These are phyloP conservation scores for Sthenelais limicola DNA, from an alignment of 2,888 invertebrate species.

Conservation along the genomic window DNA sequence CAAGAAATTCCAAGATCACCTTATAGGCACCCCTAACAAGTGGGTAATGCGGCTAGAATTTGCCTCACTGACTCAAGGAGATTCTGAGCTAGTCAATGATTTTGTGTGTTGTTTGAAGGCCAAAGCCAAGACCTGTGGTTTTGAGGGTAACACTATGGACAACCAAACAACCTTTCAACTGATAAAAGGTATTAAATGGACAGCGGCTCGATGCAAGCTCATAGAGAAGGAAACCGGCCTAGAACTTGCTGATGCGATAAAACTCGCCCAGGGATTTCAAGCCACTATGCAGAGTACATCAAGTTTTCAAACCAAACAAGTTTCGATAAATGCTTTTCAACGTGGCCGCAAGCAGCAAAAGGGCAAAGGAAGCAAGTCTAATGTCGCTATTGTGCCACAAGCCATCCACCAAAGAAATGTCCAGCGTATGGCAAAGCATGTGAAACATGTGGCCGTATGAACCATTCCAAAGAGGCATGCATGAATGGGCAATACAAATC, in stretches of 20 bases:
- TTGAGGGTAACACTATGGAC: neutral
- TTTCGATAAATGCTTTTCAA: no score
- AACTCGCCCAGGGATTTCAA: neutral
- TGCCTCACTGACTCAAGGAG: neutral
- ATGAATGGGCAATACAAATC: neutral
- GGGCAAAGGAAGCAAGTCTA: no score
- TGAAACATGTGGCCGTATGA: neutral
- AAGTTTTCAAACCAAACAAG: no score
- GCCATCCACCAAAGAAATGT: slow-evolving; percentile 1
- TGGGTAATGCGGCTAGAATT: slow-evolving; percentile 10
- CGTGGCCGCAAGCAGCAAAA: no score
- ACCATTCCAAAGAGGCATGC: neutral
- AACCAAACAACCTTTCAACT: neutral
- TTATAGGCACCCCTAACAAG: neutral
- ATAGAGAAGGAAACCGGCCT: slow-evolving; percentile 1
- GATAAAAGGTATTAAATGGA: neutral
- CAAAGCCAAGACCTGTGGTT: neutral
- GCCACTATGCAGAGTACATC: neutral
- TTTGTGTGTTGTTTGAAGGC: neutral
- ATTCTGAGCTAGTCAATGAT: neutral
- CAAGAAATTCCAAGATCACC: neutral
- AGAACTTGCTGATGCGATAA: neutral
- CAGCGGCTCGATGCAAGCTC: neutral
- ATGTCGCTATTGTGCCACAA: no score
- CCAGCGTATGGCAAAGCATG: neutral